phyloP scores from a whole-genome alignment of 2,888 invertebrate genomes.

The Drosophila greeni region DNA sequence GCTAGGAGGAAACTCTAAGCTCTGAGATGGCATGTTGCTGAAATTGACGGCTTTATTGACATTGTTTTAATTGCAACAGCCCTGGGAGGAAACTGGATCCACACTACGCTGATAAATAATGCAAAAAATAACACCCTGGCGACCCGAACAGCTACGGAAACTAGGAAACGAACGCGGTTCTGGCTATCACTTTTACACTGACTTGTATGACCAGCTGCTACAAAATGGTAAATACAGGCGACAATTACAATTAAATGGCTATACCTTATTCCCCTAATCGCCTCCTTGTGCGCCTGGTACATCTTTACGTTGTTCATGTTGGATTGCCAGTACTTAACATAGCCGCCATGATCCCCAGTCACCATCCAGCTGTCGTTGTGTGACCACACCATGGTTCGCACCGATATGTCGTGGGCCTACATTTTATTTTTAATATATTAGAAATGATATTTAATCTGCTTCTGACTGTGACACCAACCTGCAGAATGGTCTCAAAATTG shows the following conservation, averaged over 20 bases:
- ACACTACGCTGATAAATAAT: conserved; percentile 19
- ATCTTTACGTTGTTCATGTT: conserved; percentile 99
- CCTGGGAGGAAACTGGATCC: conserved; percentile 14
- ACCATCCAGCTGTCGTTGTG: conserved; percentile 99
- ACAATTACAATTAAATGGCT: conserved; percentile 76
- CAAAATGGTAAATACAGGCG: conserved; percentile 59
- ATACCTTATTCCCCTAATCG: conserved; percentile 98
- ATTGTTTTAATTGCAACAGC: conserved; percentile 54
- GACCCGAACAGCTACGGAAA: conserved; percentile 18
- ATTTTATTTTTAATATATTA: neutral
- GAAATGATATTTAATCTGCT: neutral
- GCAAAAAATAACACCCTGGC: conserved; percentile 7
- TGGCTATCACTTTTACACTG: conserved; percentile 9
- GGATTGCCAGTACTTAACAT: conserved; percentile 99
- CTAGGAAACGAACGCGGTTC: conserved; percentile 9
- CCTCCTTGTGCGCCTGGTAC: conserved; percentile 99
- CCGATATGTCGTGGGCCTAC: conserved; percentile 99
- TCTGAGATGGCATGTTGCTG: conserved; percentile 51
- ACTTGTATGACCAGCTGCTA: conserved; percentile 44
- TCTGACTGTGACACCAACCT: conserved; percentile 82
- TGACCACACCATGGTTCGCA: conserved; percentile 99
- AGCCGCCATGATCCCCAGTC: conserved; percentile 98
- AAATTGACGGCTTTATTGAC: conserved; percentile 56
- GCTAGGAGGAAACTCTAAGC: neutral
- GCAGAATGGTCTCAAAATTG: conserved; percentile 99